Base-by-base conservation (phyloP, 2,113 vertebrate genomes). In the Lepisosteus oculatus region DNA sequence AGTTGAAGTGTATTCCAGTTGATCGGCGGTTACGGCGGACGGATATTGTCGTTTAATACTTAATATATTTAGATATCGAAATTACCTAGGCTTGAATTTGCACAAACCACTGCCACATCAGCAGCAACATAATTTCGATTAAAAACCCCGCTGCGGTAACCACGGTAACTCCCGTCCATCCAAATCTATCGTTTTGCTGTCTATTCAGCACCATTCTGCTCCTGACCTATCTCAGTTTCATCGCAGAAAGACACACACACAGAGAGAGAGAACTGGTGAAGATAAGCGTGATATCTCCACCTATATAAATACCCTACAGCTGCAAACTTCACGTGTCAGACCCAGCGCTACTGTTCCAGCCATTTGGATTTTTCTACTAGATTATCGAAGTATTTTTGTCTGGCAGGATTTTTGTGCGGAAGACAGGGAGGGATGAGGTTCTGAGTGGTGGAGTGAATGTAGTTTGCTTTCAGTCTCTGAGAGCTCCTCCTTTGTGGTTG, bases 131-230 rank as follows among this genome's bases (percentile, higher is more conserved):
- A 72, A 29, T 54, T 67, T 13, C 62, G 2, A 64, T 77, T 69
- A 69, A 81, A 79, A 75, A 62, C 55, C 67, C 79, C 78, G 77
- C 82, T 29, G 47, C 70, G 72, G 90, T 90, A 89, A 90, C 90
- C 90, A 89, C 76, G 85, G 84, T 81, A 88, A 90, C 89, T 83
- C 83, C 85, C 8, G 85, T 80, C 81, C 78, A 77, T 75, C 69
- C 80, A 72, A 55, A 66, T 78, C 78, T 71, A 68, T 29, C 29
- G 29, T 29, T 29, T 29, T 29, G 29, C 29, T 29, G 29, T 29
- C 29, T 29, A 29, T 29, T 29, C 29, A 29, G 29, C 29, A 43
- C 77, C 76, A 80, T 76, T 68, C 67, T 72, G 67, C 77, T 64
- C 17, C 78, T 74, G 74, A 71, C n/a, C 77, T 67, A 70, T 70